Evolutionary conservation across 2,888 invertebrate species (phyloP).

Genomic region (Hydrotaea cyrtoneurina): DNA sequence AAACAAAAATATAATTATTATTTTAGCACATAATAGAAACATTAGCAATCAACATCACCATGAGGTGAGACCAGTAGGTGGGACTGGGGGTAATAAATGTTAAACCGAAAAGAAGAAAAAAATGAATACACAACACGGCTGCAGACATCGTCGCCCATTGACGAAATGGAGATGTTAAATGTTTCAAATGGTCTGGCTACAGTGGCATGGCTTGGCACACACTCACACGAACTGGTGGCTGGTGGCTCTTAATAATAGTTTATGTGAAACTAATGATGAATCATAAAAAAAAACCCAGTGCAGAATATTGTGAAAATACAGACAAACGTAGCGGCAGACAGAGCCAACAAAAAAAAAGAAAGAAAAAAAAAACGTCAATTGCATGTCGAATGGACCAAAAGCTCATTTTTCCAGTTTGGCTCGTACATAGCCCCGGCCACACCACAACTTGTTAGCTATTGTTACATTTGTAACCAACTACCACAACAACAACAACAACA

Average conservation of each 20-base stretch:
- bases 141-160: constrained; percentile 20
- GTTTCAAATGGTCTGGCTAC: constrained; percentile 10
- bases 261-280: constrained; percentile 49
- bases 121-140: not conserved
- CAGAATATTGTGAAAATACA: constrained; percentile 33
- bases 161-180: constrained; percentile 42
- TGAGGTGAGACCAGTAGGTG: constrained; percentile 45
- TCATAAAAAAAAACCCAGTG: constrained; percentile 48
- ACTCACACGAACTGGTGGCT: not conserved
- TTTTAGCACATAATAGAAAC: constrained; percentile 24
- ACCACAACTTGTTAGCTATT: constrained; percentile 12
- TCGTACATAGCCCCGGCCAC: constrained; percentile 7
- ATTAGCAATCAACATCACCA: not conserved
- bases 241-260: constrained; percentile 30
- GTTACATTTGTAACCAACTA: constrained; percentile 33
- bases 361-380: constrained; percentile 48
- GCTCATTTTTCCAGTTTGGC: constrained; percentile 21
- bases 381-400: constrained; percentile 55
- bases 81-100: constrained; percentile 46
- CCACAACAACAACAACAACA: not conserved
- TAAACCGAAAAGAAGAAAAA: not conserved
- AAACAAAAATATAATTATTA: constrained; percentile 18
- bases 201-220: not conserved
- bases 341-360: not conserved
- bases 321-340: not conserved